Evolutionary conservation across 2,113 vertebrate genomes (phyloP), one percentile per base, ranked within the genome.

Genomic region (Plotosus lineatus): DNA sequence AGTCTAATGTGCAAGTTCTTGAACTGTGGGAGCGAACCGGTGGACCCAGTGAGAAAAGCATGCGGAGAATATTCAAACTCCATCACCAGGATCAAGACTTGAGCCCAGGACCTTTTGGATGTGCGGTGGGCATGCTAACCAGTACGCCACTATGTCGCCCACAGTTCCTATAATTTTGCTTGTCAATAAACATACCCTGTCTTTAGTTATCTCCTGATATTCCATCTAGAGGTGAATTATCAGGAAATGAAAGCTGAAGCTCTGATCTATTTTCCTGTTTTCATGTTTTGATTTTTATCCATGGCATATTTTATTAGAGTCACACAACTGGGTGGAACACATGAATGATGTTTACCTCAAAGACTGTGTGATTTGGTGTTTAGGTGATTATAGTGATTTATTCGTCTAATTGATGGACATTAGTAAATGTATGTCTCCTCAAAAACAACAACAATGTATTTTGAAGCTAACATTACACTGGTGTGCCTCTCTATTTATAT

Each of bases 291-390:
- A 66, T 40, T 66, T 46, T 14, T 46, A 17, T n/a, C 23, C 38
- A 12, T 46, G n/a, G 66, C 40, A 19, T 28, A 69, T 10, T 46
- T 26, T 69, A 28, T 26, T 69, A 28, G 12, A n/a, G 21, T 17
- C 28, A 9, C 60, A 38, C 31, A 63, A 63, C 21, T 38, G 38
- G 60, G 23, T 38, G 19, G 33, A 63, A 38, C 60, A 63, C 12
- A 26, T n/a, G 40, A 17, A 69, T 3, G n/a, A 46, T 44, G 66
- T 68, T 44, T 42, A 66, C 36, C 1, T 23, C 36, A 23, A 66
- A 66, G 36, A 66, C 63, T 33, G 60, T 68, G 66, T 69, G 23
- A 46, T 46, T 69, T 9, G 23, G 40, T 69, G 10, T 69, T 44
- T 7, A 7, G 23, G 38, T 69, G 36, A 44, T 46, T 69, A 46